Conservation (phyloP, 2,113 vertebrate genomes). For the Chaetura pelagica region DNA sequence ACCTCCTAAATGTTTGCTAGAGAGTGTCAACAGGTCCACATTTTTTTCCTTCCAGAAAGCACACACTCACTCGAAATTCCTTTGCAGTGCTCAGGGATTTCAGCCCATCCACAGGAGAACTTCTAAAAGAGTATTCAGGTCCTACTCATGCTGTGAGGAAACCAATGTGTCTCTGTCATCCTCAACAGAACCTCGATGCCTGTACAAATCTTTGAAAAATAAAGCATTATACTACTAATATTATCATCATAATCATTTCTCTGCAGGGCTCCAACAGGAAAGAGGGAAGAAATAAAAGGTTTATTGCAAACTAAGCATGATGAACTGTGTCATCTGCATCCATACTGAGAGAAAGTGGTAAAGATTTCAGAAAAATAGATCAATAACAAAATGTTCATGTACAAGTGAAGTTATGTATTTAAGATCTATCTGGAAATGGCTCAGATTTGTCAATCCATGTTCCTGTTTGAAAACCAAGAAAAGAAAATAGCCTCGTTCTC, state of each 20-base stretch:
- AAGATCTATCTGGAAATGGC: neutral
- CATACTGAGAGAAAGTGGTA: neutral
- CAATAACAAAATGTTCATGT: neutral
- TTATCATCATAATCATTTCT: neutral
- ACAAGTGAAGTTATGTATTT: neutral
- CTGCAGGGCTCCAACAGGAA: neutral
- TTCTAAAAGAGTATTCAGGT: neutral
- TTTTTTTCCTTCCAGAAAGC: neutral
- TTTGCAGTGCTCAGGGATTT: neutral
- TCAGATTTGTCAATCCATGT: neutral
- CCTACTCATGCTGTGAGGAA: neutral
- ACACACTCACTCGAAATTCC: neutral
- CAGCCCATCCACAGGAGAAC: neutral
- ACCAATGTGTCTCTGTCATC: rapidly evolving
- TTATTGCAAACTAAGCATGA: neutral
- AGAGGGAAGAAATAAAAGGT: neutral
- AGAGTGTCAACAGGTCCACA: neutral
- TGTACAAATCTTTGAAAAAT: neutral
- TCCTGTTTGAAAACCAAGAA: neutral
- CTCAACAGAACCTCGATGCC: neutral
- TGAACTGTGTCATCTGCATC: neutral
- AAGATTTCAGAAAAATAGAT: neutral
- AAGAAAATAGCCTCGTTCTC: neutral
- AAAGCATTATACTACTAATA: neutral
- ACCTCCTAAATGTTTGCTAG: neutral